Base-by-base conservation (phyloP, 2,888 invertebrate species). In the Psylliodes chrysocephalus region DNA sequence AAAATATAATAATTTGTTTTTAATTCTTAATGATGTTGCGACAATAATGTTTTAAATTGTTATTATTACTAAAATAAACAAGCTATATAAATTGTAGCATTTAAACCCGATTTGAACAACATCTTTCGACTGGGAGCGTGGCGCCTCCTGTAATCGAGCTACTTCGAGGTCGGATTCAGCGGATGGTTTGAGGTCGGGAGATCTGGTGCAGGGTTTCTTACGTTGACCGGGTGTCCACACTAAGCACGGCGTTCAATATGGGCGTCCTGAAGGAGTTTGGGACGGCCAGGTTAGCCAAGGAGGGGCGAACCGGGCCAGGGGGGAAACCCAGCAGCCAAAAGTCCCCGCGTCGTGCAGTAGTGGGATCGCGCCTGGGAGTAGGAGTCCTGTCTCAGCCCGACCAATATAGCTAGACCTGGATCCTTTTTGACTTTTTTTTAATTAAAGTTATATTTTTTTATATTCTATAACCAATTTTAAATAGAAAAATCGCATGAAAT, bases 241-340 rank as follows among this genome's bases (percentile, higher is more conserved):
- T 95, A 96, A 95, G 95, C 94, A 90, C 85, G 92, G 92, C 94
- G 92, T 96, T 93, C 91, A 96, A 96, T 93, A 95, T 96, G 95
- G 95, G 87, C 85, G 86, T 86, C 89, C 87, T 83, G 88, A 91
- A 90, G 95, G 93, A 96, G 89, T 90, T 88, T 82, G 80, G 85
- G 87, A 85, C 71, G 84, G 85, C 91, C 93, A 93, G 93, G 96
- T 96, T 92, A 87, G 88, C 89, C 92, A 95, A 96, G 90, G 95
- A 95, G 94, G 90, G 93, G 92, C 91, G 95, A 86, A 96, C 88
- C 92, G 96, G 96, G 95, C 94, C 94, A 96, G 96, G 91, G 93
- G 93, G 94, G 95, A 92, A 94, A 96, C 94, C 90, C 93, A 96
- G 96, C 96, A 96, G 95, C 94, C 95, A 95, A 96, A 95, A 96